Evolutionary conservation across 2,888 invertebrate species (phyloP), one percentile per base, ranked within the genome.

Genomic region (Drosophila kambysellisi): DNA sequence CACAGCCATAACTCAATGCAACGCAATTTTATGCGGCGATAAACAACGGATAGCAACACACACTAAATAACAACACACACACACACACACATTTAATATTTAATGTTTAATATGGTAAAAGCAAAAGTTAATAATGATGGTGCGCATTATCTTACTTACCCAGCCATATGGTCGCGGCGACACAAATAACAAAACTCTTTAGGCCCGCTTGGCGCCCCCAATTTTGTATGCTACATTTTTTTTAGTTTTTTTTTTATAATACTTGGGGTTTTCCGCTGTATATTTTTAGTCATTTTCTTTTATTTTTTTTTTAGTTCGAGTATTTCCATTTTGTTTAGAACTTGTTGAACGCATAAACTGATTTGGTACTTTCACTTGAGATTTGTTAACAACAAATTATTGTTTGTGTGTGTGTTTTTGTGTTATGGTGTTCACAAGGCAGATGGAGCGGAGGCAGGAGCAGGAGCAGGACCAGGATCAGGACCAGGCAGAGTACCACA

Each of bases 71-170:
- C 54, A 65, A 15, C 41, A 15, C 12, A n/a, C 41, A 41, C 11
- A 17, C 43, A 43, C 43, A 46, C 53, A 56, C 29, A 30, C 61
- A 67, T 52, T 60, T 52, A 54, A 77, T 74, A 85, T 82, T 74
- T 73, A 82, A 85, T 85, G 71, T 83, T 88, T 86, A 84, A 84
- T 84, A 71, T 68, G 84, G 83, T 84, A 84, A 84, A 83, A 81
- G 84, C 83, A 66, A 74, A 86, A 74, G 84, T 75, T 87, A 86
- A 89, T 84, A 83, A 89, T 69, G 76, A 86, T 69, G 74, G 72
- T 73, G 60, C 72, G 73, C 79, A 72, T 74, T 85, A 77, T 81
- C 74, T 83, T 86, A 86, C 86, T 88, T 86, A 86, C 86, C 73
- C 80, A 58, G 67, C 88, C 86, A 86, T 86, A 86, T 86, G 88